These are phyloP conservation scores for Diploscapter pachys DNA, from an alignment of 1,140 invertebrate species.

Conservation along the genomic window DNA sequence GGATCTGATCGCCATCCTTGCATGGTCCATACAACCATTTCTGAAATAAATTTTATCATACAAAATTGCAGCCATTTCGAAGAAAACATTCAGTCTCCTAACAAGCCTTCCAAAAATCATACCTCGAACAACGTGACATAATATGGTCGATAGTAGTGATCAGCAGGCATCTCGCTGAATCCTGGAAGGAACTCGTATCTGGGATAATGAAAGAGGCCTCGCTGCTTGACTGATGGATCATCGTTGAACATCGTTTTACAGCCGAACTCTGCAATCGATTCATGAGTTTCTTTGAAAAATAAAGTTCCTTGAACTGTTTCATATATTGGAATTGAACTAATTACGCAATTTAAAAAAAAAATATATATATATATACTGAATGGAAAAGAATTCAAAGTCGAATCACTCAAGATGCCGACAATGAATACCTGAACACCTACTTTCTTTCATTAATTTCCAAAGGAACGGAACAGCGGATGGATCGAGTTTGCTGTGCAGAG, in stretches of 20 bases:
- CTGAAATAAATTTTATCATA: background rate
- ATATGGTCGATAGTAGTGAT: constrained; percentile 48
- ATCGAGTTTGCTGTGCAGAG: constrained; percentile 12
- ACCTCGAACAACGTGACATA: constrained; percentile 23
- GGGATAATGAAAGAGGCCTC: constrained; percentile 51
- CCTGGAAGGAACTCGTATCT: constrained; percentile 37
- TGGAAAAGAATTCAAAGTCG: no score
- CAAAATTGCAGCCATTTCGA: no score
- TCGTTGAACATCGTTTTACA: constrained; percentile 51
- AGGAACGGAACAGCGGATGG: constrained; percentile 19
- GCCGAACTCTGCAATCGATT: constrained; percentile 35
- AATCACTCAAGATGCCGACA: no score
- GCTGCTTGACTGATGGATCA: constrained; percentile 40
- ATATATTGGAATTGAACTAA: no score
- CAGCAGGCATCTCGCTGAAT: constrained; percentile 43
- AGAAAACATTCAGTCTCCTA: no score
- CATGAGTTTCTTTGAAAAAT: background rate
- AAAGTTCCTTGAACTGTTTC: no score
- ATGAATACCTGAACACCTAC: constrained; percentile 1
- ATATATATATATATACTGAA: no score
- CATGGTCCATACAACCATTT: constrained; percentile 28
- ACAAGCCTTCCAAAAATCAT: background rate
- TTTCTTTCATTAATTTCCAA: constrained; percentile 33
- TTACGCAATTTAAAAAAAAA: no score
- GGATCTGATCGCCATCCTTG: constrained; percentile 21